A percentile compares a stretch with the other conserved stretches of the same genome.
phyloP scores from a whole-genome alignment of 2,888 invertebrate species.

The Drosophila diplacantha region DNA sequence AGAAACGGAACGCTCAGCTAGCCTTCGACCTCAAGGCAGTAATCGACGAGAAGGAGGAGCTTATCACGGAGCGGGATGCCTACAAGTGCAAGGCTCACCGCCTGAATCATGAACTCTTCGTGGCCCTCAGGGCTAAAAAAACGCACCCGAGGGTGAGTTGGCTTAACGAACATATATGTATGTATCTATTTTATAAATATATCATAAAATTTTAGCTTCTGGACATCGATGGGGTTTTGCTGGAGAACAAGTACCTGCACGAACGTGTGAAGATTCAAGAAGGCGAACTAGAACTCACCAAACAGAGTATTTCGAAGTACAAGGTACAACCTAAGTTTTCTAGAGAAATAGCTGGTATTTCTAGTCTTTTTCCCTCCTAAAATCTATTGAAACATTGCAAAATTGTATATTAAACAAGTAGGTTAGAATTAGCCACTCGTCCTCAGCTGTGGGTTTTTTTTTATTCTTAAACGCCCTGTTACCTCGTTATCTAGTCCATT shows the following conservation, averaged over 20 bases:
- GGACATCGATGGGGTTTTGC: constrained; percentile 87
- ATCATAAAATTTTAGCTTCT: no score
- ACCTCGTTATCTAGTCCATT: constrained; percentile 79
- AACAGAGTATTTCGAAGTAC: constrained; percentile 85
- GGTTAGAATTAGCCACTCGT: no score
- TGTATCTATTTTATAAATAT: no score
- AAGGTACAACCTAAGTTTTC: constrained; percentile 80
- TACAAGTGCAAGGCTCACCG: constrained; percentile 90
- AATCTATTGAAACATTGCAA: not conserved
- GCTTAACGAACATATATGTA: fast-evolving
- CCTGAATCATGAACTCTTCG: constrained; percentile 87
- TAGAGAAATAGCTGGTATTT: not conserved
- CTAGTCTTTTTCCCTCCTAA: not conserved
- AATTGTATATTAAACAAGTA: not conserved
- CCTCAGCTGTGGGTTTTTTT: not conserved
- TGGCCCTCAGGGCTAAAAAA: constrained; percentile 80
- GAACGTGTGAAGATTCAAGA: constrained; percentile 88
- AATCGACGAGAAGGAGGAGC: constrained; percentile 90
- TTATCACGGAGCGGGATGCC: constrained; percentile 88
- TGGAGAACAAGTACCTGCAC: constrained; percentile 91
- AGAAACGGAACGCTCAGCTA: constrained; percentile 82
- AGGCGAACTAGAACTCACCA: constrained; percentile 87
- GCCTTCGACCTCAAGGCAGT: constrained; percentile 87
- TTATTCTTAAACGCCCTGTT: not conserved
- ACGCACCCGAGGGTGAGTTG: constrained; percentile 71